Evolutionary conservation across 2,797 vertebrate genomes (phyloP), one percentile per base, ranked within the genome.

Genomic region (Myripristis murdjan): DNA sequence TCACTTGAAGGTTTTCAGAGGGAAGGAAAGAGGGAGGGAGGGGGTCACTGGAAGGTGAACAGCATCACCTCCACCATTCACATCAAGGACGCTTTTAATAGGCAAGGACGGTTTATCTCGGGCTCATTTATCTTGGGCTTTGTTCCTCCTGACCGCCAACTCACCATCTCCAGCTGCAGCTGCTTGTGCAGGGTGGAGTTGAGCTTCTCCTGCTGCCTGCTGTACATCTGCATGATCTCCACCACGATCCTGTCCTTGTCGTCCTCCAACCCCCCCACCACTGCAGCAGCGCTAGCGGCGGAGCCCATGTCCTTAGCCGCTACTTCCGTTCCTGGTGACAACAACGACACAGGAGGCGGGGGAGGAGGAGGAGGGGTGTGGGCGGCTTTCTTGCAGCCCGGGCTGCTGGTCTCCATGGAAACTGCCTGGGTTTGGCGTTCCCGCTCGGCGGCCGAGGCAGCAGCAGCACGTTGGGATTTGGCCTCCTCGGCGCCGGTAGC

Each of bases 181-280:
- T 99, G 98, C 90, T 97, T 97, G 87, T 97, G 95, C 87, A 99
- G 91, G 84, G 98, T 98, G 64, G 92, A 94, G 84, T 97, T 97
- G 6, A 99, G 94, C 77, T 97, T 98, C 77, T 99, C 97, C 87
- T 99, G 97, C 88, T 99, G 97, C 82, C 95, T 96, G 87, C 96
- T 92, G 65, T 98, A 99, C 84, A 97, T 98, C 93, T 96, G 97
- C 93, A 99, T 96, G 26, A 98, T 98, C 94, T 98, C 97, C 89
- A 98, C 95, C 93, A 99, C 97, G 80, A 99, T 98, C 87, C 92
- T 96, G 59, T 97, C 96, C 89, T 99, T 99, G 92, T 99, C 97
- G 18, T 99, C 97, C 84, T 99, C 97, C 87, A 91, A 93, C 54
- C 83, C 90, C 73, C 90, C 92, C 57, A 92, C 93, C 41, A 1